Evolutionary conservation across 2,113 vertebrate species (phyloP).

Genomic region (Promerops cafer): DNA sequence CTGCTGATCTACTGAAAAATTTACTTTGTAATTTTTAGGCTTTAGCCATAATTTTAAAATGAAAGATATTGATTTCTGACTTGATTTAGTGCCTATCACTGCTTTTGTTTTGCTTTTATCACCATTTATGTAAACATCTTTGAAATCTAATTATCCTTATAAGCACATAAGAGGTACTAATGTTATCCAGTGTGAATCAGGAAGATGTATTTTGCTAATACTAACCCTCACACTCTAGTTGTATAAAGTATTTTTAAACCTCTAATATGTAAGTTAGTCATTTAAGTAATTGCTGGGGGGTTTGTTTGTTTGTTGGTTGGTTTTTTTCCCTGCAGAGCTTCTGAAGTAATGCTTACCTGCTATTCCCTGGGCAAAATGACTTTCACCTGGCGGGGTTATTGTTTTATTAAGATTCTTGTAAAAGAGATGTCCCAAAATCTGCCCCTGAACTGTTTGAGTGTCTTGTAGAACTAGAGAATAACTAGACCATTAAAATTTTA

Average conservation of each 20-base stretch:
- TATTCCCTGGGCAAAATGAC: neutral
- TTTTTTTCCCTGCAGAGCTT: neutral
- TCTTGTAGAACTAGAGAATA: neutral
- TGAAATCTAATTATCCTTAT: neutral
- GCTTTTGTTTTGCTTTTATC: neutral
- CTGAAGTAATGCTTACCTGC: neutral
- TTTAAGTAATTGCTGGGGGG: neutral
- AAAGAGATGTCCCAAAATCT: neutral
- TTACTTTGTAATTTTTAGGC: neutral
- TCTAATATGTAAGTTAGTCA: neutral
- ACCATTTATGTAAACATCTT: neutral
- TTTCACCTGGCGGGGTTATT: neutral
- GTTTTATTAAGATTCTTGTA: neutral
- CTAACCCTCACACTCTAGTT: neutral
- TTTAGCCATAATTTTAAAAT: neutral
- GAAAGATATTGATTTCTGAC: neutral
- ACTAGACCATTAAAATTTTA: neutral
- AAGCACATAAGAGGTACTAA: neutral
- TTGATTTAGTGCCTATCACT: neutral
- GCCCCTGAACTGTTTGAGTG: neutral
- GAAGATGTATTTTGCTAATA: neutral
- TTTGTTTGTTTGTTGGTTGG: neutral
- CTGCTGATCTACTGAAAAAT: neutral
- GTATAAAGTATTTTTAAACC: neutral
- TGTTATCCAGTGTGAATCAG: neutral